A percentile compares a stretch with the other conserved stretches of the same genome.
Evolutionary conservation across 1,140 invertebrate species (phyloP).

Genomic region (Eubasilissa regina): DNA sequence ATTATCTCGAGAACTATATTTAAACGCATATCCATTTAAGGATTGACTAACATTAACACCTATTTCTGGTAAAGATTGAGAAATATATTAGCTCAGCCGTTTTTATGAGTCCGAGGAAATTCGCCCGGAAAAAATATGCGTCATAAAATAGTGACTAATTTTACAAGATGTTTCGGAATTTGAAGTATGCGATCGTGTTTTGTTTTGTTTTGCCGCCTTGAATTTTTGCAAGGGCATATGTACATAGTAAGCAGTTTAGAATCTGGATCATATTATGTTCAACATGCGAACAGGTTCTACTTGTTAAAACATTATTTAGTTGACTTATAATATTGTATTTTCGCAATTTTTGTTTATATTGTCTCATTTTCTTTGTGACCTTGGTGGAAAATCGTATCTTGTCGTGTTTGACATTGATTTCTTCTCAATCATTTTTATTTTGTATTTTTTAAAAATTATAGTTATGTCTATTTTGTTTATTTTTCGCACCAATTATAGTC

Average conservation of each 20-base stretch:
- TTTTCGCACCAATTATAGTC: too few species aligned
- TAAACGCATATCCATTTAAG: constrained; percentile 39
- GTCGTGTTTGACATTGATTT: background rate
- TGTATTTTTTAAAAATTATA: too few species aligned
- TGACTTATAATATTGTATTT: background rate
- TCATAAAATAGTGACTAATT: constrained; percentile 25
- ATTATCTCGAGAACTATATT: constrained; percentile 28
- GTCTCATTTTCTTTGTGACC: background rate
- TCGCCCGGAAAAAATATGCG: constrained; percentile 13
- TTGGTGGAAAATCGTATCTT: constrained; percentile 7
- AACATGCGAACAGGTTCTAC: background rate
- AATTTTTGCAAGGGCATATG: too few species aligned
- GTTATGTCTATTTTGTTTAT: too few species aligned
- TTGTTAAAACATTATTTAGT: background rate
- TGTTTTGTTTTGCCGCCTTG: constrained; percentile 28
- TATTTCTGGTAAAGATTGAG: constrained; percentile 16
- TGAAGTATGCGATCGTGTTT: constrained; percentile 17
- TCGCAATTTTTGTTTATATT: background rate
- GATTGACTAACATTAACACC: constrained; percentile 8
- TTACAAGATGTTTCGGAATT: constrained; percentile 18
- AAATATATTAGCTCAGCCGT: background rate
- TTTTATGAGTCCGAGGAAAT: background rate
- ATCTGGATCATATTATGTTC: too few species aligned
- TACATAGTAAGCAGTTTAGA: too few species aligned
- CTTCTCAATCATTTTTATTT: too few species aligned